These are phyloP conservation scores for Lanistes nyassanus DNA, from an alignment of 1,140 invertebrate genomes.

Conservation along the genomic window DNA sequence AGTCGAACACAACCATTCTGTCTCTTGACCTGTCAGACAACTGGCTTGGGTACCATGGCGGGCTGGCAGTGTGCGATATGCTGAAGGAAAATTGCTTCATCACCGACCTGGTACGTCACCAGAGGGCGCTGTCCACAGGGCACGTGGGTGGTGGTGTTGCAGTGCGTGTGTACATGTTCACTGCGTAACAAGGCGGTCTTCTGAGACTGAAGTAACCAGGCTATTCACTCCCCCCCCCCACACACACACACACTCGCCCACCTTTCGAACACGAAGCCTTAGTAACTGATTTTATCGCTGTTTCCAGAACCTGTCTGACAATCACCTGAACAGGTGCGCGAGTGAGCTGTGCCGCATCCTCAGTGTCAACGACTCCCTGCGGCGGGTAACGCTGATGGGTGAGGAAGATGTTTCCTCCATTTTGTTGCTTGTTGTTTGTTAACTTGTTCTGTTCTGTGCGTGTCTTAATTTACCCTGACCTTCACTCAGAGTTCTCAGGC, in stretches of 20 bases:
- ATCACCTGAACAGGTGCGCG: too few species aligned
- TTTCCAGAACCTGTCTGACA: not conserved
- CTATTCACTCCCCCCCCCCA: too few species aligned
- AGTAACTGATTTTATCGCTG: not conserved
- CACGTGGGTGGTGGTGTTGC: not conserved
- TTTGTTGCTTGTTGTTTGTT: too few species aligned
- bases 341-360: not conserved
- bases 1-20: conserved; percentile 61
- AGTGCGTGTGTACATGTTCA: not conserved
- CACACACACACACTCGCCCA: too few species aligned
- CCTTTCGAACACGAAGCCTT: not conserved
- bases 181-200: not conserved
- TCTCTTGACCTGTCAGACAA: conserved; percentile 64
- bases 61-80: conserved; percentile 61
- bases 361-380: too few species aligned
- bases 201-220: too few species aligned
- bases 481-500: too few species aligned
- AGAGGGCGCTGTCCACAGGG: not conserved
- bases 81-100: conserved; percentile 67
- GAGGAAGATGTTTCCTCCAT: too few species aligned
- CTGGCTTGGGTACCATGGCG: conserved; percentile 59
- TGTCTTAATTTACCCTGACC: not conserved
- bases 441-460: not conserved
- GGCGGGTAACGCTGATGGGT: too few species aligned
- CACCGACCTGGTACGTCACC: conserved; percentile 55